Evolutionary conservation across 2,888 invertebrate genomes (phyloP).

Genomic region (Lingula anatina): DNA sequence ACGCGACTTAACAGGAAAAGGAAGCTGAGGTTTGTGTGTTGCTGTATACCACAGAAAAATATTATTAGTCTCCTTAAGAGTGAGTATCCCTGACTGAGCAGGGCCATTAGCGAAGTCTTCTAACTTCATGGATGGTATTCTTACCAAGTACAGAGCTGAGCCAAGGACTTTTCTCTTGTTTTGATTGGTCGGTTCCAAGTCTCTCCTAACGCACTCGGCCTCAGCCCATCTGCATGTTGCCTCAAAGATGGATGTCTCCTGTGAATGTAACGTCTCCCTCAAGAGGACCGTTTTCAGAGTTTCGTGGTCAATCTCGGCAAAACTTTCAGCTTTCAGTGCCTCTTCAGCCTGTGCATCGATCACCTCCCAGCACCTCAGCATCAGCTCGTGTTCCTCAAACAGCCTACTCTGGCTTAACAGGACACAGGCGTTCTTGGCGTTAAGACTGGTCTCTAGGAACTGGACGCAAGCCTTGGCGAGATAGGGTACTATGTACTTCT

Average conservation of each 20-base stretch:
- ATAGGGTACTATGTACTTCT: slow-evolving; percentile 94
- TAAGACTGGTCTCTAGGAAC: slow-evolving; percentile 90
- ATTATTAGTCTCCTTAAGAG: slow-evolving; percentile 88
- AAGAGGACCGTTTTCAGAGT: slow-evolving; percentile 87
- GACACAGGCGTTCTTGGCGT: slow-evolving; percentile 92
- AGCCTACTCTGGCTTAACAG: slow-evolving; percentile 89
- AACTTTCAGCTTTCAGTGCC: slow-evolving; percentile 91
- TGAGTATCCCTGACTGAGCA: slow-evolving; percentile 85
- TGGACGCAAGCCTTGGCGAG: slow-evolving; percentile 89
- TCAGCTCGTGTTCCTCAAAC: slow-evolving; percentile 93
- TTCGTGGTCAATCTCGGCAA: slow-evolving; percentile 90
- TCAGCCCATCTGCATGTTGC: slow-evolving; percentile 90
- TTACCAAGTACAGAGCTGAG: slow-evolving; percentile 76
- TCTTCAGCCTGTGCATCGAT: slow-evolving; percentile 97
- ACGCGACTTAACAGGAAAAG: slow-evolving; percentile 77
- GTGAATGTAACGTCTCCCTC: slow-evolving; percentile 90
- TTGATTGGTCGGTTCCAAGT: slow-evolving; percentile 73
- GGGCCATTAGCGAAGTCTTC: slow-evolving; percentile 93
- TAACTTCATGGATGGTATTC: slow-evolving; percentile 89
- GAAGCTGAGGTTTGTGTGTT: slow-evolving; percentile 74
- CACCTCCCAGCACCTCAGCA: slow-evolving; percentile 70
- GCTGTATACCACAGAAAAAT: slow-evolving; percentile 94
- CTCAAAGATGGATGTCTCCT: slow-evolving; percentile 76
- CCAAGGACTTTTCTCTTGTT: slow-evolving; percentile 58
- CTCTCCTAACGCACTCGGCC: slow-evolving; percentile 80